phyloP scores from a whole-genome alignment of 2,888 invertebrate genomes.

The Amorpha juglandis region DNA sequence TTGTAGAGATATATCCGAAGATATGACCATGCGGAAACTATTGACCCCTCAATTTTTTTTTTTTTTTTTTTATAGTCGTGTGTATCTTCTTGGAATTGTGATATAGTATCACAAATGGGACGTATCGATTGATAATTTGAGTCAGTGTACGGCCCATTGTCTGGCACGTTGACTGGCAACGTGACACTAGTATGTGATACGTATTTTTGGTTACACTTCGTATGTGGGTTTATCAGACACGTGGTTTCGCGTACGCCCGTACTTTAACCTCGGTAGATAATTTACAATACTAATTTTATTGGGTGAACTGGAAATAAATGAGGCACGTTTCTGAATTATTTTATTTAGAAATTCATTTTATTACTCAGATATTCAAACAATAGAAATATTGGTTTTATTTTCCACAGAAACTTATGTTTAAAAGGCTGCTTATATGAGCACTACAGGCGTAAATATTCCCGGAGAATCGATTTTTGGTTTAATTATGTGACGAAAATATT shows the following conservation, averaged over 20 bases:
- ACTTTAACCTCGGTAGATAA: conserved; percentile 4
- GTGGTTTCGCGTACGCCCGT: neutral
- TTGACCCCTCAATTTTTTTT: neutral
- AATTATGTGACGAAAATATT: no score
- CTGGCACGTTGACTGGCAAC: conserved; percentile 46
- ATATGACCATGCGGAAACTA: neutral
- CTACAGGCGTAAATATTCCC: no score
- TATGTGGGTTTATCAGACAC: conserved; percentile 16
- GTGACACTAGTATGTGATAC: conserved; percentile 38
- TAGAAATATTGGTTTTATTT: no score
- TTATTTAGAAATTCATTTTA: neutral
- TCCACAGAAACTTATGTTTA: no score
- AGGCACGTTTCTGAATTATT: neutral
- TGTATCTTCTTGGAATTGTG: neutral
- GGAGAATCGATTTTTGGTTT: no score
- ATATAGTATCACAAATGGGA: conserved; percentile 5
- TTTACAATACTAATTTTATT: neutral
- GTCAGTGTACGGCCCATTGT: conserved; percentile 32
- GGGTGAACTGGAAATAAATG: neutral
- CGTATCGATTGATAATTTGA: conserved; percentile 23
- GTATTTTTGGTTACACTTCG: conserved; percentile 19
- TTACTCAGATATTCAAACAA: no score
- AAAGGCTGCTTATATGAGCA: no score
- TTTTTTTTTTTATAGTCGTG: neutral
- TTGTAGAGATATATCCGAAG: conserved; percentile 13